Base-by-base conservation (phyloP, 2,797 vertebrate genomes). In the Trichosurus vulpecula region DNA sequence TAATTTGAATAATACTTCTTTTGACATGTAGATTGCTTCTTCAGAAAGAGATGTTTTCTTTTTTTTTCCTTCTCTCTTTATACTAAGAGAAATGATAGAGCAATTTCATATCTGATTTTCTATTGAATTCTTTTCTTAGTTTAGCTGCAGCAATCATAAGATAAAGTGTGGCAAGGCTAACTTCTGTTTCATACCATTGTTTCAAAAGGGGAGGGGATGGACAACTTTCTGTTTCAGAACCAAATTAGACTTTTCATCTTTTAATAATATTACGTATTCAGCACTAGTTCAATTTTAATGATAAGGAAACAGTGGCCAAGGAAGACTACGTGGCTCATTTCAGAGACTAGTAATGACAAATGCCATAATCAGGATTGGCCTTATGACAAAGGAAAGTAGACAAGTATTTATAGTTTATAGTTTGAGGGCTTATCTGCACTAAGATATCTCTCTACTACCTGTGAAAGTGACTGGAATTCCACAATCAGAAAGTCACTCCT, bases 91-190 rank as follows among this genome's bases (percentile, higher is more conserved):
- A 97, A 4, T 81, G 11, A n/a, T 97, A 97, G 58, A 95, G 53
- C 31, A 97, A 96, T 97, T 98, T 97, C 94, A 81, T 97, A 95
- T 93, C 92, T 97, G 90, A 98, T 97, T 97, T 98, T 97, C 97
- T 97, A 89, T 31, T 97, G 94, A 97, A 97, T 97, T 97, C 9
- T 95, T 97, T 98, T 91, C 91, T 96, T 96, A 91, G 53, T 96
- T 97, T 94, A 81, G 57, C 94, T 94, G 98, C 52, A 92, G 51
- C 14, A 96, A 54, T 30, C 27, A 95, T 95, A 94, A 94, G 66
- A 97, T 93, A 97, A 96, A 98, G 93, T 12, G 81, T 0, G 96
- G 61, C 96, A 96, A 96, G 89, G 47, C 95, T 95, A 96, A 41
- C 13, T 96, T 90, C n/a, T 97, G 55, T 54, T 95, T 91, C 92